Base-by-base conservation (phyloP, 1,140 invertebrate species). In the Neotoxoptera formosana region DNA sequence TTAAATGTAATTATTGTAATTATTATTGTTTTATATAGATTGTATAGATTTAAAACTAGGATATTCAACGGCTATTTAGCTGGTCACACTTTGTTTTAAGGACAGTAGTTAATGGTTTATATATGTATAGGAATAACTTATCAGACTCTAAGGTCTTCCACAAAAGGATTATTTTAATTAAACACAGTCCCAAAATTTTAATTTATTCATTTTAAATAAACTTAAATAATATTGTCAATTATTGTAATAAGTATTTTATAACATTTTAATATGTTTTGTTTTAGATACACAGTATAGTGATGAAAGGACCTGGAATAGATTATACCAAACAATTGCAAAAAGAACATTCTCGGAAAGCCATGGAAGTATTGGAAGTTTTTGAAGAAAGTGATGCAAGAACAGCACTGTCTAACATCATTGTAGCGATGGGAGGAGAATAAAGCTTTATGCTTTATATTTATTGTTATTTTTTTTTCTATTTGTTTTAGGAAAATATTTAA, bases 371-470 rank as follows among this genome's bases (percentile, higher is more conserved):
- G 47, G 96, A 96, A 94, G 96, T 96, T 93, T 97, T 98, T 94
- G 96, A 97, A 91, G 96, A 97, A 93, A 97, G 96, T 92, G 97
- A 98, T 95, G 97, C 97, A 11, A 95, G 97, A 47, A 97, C 96
- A 89, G 97, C 97, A 0, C 95, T 98, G 60, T 96, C 96, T 86
- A 98, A 98, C 95, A 98, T 98, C 94, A 97, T 98, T 89, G 96
- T 97, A 48, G 97, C 97, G 45, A 97, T 98, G 96, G 97, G 97
- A 34, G 94, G 91, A 21, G 91, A 93, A 93, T 93, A 8, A 93
- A 93, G 89, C 7, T 21, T 56, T 34, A 41, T 36, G 9, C 34
- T 56, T 36, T 36, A 41, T 89, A 56, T 53, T 89, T 56, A 56
- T 56, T 89, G 88, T 89, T 89, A 56, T 89, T 56, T 56, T 89